These are phyloP conservation scores for Leucoraja erinaceus DNA, from an alignment of 2,113 vertebrate species.

Conservation along the genomic window DNA sequence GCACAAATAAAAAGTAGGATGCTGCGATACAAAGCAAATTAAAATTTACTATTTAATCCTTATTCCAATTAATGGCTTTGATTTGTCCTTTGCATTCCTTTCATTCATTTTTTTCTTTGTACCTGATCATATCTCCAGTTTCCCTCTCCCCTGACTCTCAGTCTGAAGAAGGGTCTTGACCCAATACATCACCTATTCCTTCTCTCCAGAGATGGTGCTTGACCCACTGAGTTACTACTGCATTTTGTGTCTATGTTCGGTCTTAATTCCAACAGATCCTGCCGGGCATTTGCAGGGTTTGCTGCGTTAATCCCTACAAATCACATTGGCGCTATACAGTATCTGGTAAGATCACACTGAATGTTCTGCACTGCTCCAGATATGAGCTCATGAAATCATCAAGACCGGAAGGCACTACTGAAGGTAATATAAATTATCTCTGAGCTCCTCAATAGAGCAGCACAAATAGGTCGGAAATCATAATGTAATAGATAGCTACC, in stretches of 20 bases:
- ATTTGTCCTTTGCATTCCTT: too few species aligned
- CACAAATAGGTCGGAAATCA: neutral
- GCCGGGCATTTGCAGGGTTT: too few species aligned
- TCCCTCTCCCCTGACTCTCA: too few species aligned
- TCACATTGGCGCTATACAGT: neutral
- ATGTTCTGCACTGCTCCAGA: neutral
- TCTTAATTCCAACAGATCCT: neutral
- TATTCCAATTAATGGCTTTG: too few species aligned
- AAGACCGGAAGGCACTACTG: neutral
- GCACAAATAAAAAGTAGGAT: neutral
- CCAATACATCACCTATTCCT: too few species aligned
- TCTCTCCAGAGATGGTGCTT: too few species aligned
- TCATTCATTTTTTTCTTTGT: too few species aligned
- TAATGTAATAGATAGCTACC: slow-evolving; percentile 55
- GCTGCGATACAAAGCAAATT: neutral
- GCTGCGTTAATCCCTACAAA: neutral
- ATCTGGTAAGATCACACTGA: neutral
- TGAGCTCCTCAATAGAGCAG: neutral
- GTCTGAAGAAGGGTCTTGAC: too few species aligned
- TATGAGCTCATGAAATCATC: neutral
- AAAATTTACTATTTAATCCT: too few species aligned
- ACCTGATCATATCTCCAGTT: too few species aligned
- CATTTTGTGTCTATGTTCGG: too few species aligned
- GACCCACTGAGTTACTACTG: too few species aligned
- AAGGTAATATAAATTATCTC: neutral